Evolutionary conservation across 2,888 invertebrate genomes (phyloP).

Genomic region (Phasia obesa): DNA sequence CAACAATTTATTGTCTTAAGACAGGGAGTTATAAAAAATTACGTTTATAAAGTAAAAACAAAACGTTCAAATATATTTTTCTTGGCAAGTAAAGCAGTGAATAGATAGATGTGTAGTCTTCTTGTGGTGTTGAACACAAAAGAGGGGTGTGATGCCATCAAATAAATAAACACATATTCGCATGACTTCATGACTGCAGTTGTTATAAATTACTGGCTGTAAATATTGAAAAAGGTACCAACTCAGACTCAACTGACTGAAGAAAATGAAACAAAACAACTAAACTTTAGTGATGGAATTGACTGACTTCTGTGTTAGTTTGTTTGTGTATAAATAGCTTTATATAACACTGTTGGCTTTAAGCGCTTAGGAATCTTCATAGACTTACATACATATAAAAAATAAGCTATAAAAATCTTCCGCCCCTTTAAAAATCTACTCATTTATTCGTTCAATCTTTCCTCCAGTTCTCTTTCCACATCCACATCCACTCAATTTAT

Average conservation of each 20-base stretch:
- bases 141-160: slow-evolving; percentile 54
- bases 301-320: slow-evolving; percentile 7
- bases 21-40: slow-evolving; percentile 39
- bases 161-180: slow-evolving; percentile 64
- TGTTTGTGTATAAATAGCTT: slow-evolving; percentile 22
- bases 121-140: slow-evolving; percentile 32
- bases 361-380: slow-evolving; percentile 54
- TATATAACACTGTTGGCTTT: slow-evolving; percentile 41
- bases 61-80: slow-evolving; percentile 32
- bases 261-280: slow-evolving; percentile 31
- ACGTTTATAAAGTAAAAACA: slow-evolving; percentile 46
- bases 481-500: slow-evolving; percentile 21
- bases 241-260: slow-evolving; percentile 33
- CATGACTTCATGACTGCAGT: slow-evolving; percentile 59
- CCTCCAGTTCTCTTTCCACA: slow-evolving; percentile 6
- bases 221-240: slow-evolving; percentile 66
- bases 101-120: slow-evolving; percentile 28
- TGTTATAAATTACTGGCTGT: slow-evolving; percentile 71
- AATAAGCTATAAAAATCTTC: too few relatives aligned
- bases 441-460: slow-evolving; percentile 8
- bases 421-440: slow-evolving; percentile 8
- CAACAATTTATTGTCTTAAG: slow-evolving; percentile 59
- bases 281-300: slow-evolving; percentile 55
- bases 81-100: neutral
- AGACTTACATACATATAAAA: slow-evolving; percentile 33